phyloP scores from a whole-genome alignment of 2,888 invertebrate genomes.

The Sericinus montela region DNA sequence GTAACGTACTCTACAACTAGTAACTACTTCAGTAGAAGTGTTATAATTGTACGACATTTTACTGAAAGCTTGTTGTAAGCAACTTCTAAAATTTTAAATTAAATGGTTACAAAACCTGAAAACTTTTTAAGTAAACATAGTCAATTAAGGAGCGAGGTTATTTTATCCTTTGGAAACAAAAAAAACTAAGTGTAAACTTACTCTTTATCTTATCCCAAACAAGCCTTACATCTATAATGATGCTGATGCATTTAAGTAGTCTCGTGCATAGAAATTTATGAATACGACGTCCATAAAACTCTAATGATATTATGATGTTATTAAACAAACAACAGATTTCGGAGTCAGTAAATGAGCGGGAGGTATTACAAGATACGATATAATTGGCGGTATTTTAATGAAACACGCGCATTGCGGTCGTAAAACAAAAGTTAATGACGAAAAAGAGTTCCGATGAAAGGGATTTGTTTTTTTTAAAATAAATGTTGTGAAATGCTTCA shows the following conservation, averaged over 20 bases:
- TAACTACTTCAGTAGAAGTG: too few relatives aligned
- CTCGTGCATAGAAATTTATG: conserved; percentile 42
- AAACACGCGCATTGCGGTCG: conserved; percentile 16
- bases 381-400: conserved; percentile 19
- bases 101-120: conserved; percentile 42
- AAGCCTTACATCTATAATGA: conserved; percentile 40
- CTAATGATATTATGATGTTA: conserved; percentile 47
- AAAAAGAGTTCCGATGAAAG: neutral
- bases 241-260: conserved; percentile 42
- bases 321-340: conserved; percentile 44
- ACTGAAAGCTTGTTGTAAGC: too few relatives aligned
- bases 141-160: conserved; percentile 59
- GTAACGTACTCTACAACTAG: too few relatives aligned
- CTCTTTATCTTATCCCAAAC: conserved; percentile 49
- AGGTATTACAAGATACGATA: conserved; percentile 19
- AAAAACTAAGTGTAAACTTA: conserved; percentile 43
- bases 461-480: neutral
- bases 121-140: conserved; percentile 47
- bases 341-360: conserved; percentile 22
- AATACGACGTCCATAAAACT: conserved; percentile 39
- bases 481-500: conserved; percentile 3
- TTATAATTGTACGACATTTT: too few relatives aligned
- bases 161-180: conserved; percentile 34
- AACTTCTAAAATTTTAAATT: too few relatives aligned
- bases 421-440: conserved; percentile 15